Base-by-base conservation (phyloP, 2,113 vertebrate genomes). In the Martes martes region DNA sequence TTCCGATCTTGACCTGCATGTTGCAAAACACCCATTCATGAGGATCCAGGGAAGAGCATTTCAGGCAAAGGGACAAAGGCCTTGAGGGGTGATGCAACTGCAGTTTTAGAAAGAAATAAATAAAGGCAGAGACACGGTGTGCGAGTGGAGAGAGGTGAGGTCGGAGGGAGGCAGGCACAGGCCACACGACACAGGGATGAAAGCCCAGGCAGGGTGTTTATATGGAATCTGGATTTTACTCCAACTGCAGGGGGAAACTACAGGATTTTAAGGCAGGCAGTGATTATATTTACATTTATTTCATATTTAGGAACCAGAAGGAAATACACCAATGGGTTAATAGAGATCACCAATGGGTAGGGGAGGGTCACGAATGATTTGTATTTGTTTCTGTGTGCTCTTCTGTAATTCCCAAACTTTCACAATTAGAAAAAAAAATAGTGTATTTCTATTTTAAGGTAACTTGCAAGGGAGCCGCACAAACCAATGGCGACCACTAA, bases 401-500 rank as follows among this genome's bases (percentile, higher is more conserved):
- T 36, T 79, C 23, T 23, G 0, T 39, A 94, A 55, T 31, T 33
- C 67, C 21, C 31, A 59, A 74, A 67, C 31, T 67, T 82, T 39
- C 9, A 19, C 39, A 50, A 87, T 81, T 63, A 79, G 81, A 55
- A 82, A 76, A 39, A 36, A n/a, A 55, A 55, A 0, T 16, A 55
- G 52, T 55, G 16, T 55, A 79, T 91, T 91, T 81, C 14, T 76
- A 7, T 88, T 61, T 65, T 84, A 82, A 73, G 57, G 59, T 76
- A 65, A 21, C 8, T 63, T 52, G 31, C 42, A 18, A 33, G 61
- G 82, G 57, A 78, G 19, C 42, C 71, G 11, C 1, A 3, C 4
- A 3, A 78, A 57, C 45, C n/a, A 3, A 63, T 4, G 31, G 33
- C 23, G 14, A 55, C n/a, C 14, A 6, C 47, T 52, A 36, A 67